phyloP scores from a whole-genome alignment of 2,113 vertebrate species.

The Felis chaus region DNA sequence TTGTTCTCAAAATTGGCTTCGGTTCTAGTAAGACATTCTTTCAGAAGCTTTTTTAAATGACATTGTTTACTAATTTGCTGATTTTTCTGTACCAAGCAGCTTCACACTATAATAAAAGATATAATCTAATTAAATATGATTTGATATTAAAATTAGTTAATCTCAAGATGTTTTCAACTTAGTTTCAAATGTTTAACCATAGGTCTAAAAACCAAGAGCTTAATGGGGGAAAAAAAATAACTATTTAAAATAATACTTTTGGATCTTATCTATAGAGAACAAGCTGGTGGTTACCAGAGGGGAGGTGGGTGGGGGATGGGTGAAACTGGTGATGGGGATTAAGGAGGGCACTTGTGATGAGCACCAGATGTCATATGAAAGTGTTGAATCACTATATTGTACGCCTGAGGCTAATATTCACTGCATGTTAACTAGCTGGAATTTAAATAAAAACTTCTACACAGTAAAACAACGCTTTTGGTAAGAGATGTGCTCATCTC shows the following conservation, averaged over 20 bases:
- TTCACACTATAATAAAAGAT: not conserved
- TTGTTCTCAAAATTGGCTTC: not conserved
- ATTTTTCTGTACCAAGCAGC: not conserved
- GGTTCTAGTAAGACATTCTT: not conserved
- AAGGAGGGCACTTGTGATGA: not conserved
- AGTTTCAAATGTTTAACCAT: not conserved
- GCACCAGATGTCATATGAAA: not conserved
- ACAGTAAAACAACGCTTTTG: not conserved
- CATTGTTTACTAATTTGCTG: not conserved
- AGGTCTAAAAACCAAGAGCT: not conserved
- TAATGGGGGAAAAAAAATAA: not conserved
- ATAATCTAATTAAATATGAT: not conserved
- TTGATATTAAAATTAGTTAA: conserved; percentile 3
- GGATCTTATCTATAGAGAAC: not conserved
- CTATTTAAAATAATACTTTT: not conserved
- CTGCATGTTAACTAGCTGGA: not conserved
- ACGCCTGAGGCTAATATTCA: not conserved
- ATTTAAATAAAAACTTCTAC: not conserved
- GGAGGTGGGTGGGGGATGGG: not conserved
- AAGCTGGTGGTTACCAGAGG: not conserved
- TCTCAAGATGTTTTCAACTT: not conserved
- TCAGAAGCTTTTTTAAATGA: not conserved
- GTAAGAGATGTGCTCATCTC: not conserved
- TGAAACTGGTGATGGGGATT: not conserved
- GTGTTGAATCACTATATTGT: not conserved